phyloP scores from a whole-genome alignment of 2,797 vertebrate genomes.

The Lithobates sylvaticus region DNA sequence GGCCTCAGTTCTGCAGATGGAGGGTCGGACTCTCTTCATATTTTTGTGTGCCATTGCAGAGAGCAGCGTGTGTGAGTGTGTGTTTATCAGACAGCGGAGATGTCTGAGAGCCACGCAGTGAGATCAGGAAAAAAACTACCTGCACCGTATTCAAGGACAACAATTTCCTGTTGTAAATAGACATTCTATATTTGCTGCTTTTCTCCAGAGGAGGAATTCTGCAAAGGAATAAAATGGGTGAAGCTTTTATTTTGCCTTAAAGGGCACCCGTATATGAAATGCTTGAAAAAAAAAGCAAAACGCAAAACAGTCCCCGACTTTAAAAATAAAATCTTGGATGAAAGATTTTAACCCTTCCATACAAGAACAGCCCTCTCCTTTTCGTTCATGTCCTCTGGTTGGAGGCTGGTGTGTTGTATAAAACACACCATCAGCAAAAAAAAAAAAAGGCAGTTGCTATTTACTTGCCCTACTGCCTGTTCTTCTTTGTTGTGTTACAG shows the following conservation, averaged over 20 bases:
- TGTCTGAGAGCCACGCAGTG: neutral
- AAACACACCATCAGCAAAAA: too few species aligned
- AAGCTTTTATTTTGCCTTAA: neutral
- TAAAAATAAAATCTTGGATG: too few species aligned
- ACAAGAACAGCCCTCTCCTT: too few species aligned
- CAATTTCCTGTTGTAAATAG: neutral
- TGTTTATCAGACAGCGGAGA: conserved; percentile 22
- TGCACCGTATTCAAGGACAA: conserved; percentile 8
- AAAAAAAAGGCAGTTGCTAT: too few species aligned
- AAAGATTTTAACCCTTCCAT: too few species aligned
- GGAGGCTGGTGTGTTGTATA: too few species aligned
- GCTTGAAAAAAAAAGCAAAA: too few species aligned
- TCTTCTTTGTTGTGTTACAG: too few species aligned
- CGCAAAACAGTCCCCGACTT: too few species aligned
- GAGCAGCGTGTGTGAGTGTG: conserved; percentile 14
- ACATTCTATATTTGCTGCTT: conserved; percentile 2
- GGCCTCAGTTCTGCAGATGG: neutral
- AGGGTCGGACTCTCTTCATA: neutral
- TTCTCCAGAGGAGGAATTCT: neutral
- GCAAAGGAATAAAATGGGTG: neutral
- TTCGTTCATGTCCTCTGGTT: too few species aligned
- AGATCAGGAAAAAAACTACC: conserved; percentile 26
- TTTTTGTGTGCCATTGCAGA: neutral
- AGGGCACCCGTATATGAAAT: too few species aligned
- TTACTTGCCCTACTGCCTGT: too few species aligned